Conservation (phyloP, 2,797 vertebrate species). For the Coracias cyanogaster region DNA sequence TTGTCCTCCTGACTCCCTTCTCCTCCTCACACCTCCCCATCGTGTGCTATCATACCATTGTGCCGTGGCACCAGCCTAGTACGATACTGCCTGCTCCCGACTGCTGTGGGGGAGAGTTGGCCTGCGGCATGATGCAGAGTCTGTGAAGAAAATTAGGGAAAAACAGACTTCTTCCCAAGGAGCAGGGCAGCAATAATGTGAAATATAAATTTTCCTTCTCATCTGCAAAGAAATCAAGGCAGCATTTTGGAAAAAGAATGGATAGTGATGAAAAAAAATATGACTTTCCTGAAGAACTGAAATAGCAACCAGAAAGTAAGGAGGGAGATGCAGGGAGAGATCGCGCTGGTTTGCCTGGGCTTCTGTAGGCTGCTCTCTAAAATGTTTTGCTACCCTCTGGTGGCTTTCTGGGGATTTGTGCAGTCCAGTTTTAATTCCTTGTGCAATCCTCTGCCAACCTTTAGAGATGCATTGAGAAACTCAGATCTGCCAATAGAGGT, state of each 20-base stretch:
- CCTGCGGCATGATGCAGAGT: neutral
- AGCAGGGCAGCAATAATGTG: neutral
- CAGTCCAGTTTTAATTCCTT: neutral
- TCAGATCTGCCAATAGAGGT: neutral
- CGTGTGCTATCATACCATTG: fast-evolving
- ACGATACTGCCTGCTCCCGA: fast-evolving
- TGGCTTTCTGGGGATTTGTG: constrained; percentile 54
- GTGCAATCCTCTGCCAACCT: neutral
- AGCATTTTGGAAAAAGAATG: neutral
- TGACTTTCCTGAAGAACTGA: neutral
- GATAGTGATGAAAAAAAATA: neutral
- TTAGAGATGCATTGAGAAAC: neutral
- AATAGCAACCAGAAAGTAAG: neutral
- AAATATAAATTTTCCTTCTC: neutral
- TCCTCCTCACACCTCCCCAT: neutral
- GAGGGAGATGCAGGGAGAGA: neutral
- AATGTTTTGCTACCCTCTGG: constrained; percentile 79
- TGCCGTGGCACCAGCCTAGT: fast-evolving
- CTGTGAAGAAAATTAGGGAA: neutral
- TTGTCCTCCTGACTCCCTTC: neutral
- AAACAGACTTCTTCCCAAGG: neutral
- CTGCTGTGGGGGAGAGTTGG: neutral
- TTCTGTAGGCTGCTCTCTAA: neutral
- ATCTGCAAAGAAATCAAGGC: neutral
- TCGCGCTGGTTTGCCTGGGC: neutral